phyloP scores from a whole-genome alignment of 2,113 vertebrate genomes.

The Neoarius graeffei region DNA sequence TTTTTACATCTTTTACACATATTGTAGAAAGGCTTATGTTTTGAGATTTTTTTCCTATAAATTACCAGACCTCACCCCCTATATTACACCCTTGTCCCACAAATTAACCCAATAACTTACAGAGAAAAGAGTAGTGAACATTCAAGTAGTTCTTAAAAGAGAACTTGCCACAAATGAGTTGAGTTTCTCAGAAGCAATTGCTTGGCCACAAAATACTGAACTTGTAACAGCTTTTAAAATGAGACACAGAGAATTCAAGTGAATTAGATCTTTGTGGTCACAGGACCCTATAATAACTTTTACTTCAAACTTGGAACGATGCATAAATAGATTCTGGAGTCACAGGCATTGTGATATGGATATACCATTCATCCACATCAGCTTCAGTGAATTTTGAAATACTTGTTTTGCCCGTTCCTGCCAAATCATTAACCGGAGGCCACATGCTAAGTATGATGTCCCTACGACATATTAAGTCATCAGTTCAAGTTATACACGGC shows the following conservation, averaged over 20 bases:
- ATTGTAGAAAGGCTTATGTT: background rate
- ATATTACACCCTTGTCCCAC: background rate
- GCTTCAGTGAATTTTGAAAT: background rate
- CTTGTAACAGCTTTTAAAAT: background rate
- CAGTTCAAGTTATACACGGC: background rate
- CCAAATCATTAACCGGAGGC: background rate
- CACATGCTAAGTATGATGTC: background rate
- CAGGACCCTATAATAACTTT: background rate
- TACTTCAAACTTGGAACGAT: background rate
- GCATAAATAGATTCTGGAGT: background rate
- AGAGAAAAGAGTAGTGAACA: background rate
- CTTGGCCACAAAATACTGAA: background rate
- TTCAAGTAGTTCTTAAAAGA: background rate
- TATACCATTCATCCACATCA: background rate
- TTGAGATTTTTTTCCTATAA: background rate
- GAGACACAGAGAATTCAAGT: background rate
- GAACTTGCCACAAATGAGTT: background rate
- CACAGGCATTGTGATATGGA: background rate
- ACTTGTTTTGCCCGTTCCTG: background rate
- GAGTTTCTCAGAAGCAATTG: background rate
- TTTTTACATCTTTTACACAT: background rate
- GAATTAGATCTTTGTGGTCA: background rate
- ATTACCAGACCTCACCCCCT: background rate
- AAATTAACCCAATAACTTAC: background rate
- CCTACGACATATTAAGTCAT: background rate